These are phyloP conservation scores for Spea bombifrons DNA, from an alignment of 2,113 vertebrate species.

Conservation along the genomic window DNA sequence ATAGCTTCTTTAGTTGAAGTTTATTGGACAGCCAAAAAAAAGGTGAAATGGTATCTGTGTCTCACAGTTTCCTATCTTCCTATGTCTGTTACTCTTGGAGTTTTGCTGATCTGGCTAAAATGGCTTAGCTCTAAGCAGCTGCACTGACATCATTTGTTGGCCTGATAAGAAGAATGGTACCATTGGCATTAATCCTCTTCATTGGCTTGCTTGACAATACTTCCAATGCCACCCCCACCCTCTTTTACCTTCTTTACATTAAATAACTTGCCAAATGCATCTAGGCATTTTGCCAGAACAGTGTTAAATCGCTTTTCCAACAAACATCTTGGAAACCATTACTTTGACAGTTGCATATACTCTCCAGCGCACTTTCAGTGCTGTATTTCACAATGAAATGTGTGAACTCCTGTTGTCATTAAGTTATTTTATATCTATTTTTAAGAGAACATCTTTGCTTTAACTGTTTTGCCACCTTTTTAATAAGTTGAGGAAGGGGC, in stretches of 20 bases:
- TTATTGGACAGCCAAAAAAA: no score
- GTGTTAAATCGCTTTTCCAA: slow-evolving; percentile 32
- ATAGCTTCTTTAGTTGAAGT: neutral
- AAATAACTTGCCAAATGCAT: slow-evolving; percentile 43
- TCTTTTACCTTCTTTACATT: slow-evolving; percentile 30
- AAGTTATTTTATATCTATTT: slow-evolving; percentile 14
- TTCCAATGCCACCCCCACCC: neutral
- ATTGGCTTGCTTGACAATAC: slow-evolving; percentile 29
- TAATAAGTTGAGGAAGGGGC: neutral
- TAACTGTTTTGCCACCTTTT: slow-evolving; percentile 4
- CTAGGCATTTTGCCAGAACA: slow-evolving; percentile 32
- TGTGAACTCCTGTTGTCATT: slow-evolving; percentile 7
- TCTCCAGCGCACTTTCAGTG: slow-evolving; percentile 15
- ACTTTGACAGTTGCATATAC: slow-evolving; percentile 36
- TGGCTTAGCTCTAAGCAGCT: slow-evolving; percentile 24
- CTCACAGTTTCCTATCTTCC: slow-evolving; percentile 15
- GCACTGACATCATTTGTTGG: slow-evolving; percentile 45
- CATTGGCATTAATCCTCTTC: slow-evolving; percentile 33
- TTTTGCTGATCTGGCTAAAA: slow-evolving; percentile 32
- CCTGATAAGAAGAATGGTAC: slow-evolving; percentile 24
- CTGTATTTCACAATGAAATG: slow-evolving; percentile 36
- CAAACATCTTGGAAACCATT: slow-evolving; percentile 44
- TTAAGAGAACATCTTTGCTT: neutral
- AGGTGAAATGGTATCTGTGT: no score
- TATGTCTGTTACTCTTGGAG: slow-evolving; percentile 5